These are phyloP conservation scores for Amphipyra berbera DNA, from an alignment of 2,888 invertebrate genomes.

Conservation along the genomic window DNA sequence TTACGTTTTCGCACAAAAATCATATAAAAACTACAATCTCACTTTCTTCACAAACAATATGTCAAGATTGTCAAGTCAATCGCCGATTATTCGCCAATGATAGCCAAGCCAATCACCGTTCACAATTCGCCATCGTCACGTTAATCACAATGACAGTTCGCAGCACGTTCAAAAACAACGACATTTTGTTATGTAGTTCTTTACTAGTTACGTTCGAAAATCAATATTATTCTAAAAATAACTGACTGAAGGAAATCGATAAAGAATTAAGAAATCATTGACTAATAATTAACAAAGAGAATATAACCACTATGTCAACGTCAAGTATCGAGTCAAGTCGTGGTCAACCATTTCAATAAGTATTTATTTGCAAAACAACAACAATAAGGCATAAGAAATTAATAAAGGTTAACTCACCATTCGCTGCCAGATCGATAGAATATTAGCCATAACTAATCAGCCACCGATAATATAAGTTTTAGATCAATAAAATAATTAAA, in stretches of 20 bases:
- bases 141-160: conserved; percentile 34
- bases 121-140: conserved; percentile 5
- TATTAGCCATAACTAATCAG: conserved; percentile 72
- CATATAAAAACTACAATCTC: conserved; percentile 45
- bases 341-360: no score
- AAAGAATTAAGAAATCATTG: no score
- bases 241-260: conserved; percentile 6
- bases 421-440: conserved; percentile 74
- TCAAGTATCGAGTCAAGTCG: no score
- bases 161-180: conserved; percentile 43
- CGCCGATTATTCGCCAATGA: no score
- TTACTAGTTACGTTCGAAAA: conserved; percentile 40
- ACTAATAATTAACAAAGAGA: no score
- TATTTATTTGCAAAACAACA: no score
- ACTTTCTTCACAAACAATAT: conserved; percentile 15
- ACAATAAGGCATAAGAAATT: neutral
- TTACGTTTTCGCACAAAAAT: conserved; percentile 46
- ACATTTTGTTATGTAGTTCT: neutral
- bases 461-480: conserved; percentile 5
- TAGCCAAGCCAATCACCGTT: no score
- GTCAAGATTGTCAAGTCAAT: conserved; percentile 1
- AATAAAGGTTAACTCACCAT: conserved; percentile 73
- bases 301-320: no score
- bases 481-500: neutral
- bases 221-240: conserved; percentile 11